Conservation (phyloP, 1,140 invertebrate genomes). For the Drosophila bifasciata region DNA sequence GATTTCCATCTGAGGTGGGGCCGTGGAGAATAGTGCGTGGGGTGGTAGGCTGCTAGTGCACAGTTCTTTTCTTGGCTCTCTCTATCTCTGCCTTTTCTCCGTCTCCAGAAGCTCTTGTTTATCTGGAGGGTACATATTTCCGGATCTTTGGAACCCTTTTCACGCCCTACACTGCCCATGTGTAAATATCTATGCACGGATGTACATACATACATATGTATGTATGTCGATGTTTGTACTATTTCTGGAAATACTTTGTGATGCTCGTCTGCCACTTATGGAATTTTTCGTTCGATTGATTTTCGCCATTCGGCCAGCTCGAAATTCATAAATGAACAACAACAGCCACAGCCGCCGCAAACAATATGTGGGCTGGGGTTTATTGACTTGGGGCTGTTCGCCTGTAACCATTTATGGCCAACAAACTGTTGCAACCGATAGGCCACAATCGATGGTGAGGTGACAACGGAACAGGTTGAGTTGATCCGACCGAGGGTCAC, state of each 20-base stretch:
- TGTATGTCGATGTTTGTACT: constrained; percentile 8
- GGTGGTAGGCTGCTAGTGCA: constrained; percentile 2
- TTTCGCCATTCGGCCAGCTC: constrained; percentile 37
- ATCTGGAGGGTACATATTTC: constrained; percentile 10
- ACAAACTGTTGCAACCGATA: constrained; percentile 65
- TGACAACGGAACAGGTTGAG: constrained; percentile 32
- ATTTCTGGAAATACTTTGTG: constrained; percentile 40
- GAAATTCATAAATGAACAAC: constrained; percentile 31
- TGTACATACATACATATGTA: constrained; percentile 32
- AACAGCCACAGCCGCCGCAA: constrained; percentile 11
- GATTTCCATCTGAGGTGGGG: constrained; percentile 35
- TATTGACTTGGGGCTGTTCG: constrained; percentile 58
- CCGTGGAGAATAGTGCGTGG: constrained; percentile 9
- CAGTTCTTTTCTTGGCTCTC: background rate
- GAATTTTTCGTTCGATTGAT: constrained; percentile 61
- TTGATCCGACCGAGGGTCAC: constrained; percentile 5
- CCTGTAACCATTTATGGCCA: constrained; percentile 66
- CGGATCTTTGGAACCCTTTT: constrained; percentile 38
- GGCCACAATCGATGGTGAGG: constrained; percentile 14
- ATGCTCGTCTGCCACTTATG: constrained; percentile 63
- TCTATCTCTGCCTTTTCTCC: background rate
- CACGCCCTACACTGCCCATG: constrained; percentile 5
- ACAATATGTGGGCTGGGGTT: constrained; percentile 66
- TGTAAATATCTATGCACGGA: background rate
- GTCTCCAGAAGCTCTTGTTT: too few species aligned